Evolutionary conservation across 2,888 invertebrate genomes (phyloP).

Genomic region (Lymantria monacha): DNA sequence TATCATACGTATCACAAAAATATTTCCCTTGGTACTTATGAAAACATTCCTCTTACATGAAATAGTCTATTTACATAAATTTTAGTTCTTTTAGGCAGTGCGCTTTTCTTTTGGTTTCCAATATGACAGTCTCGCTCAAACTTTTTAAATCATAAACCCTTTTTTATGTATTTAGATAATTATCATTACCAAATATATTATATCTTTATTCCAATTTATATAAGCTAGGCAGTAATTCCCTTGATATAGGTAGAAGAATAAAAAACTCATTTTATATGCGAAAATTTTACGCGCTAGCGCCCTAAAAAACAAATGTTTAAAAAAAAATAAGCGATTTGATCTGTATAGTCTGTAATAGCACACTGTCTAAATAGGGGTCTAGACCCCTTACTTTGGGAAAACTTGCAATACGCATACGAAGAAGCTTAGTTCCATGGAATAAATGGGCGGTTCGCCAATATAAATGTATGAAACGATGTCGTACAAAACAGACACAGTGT

Average conservation of each 20-base stretch:
- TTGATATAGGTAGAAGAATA: too few relatives aligned
- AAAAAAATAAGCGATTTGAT: too few relatives aligned
- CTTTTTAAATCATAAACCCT: not conserved
- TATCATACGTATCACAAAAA: conserved; percentile 10
- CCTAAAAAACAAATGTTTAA: too few relatives aligned
- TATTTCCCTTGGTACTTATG: conserved; percentile 11
- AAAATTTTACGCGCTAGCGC: too few relatives aligned
- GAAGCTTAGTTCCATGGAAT: conserved; percentile 12
- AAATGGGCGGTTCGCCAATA: conserved; percentile 21
- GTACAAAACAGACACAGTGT: conserved; percentile 20
- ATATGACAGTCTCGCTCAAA: not conserved
- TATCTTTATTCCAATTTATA: too few relatives aligned
- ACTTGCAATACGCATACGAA: conserved; percentile 31
- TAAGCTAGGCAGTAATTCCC: too few relatives aligned
- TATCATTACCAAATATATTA: too few relatives aligned
- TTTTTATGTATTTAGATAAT: too few relatives aligned
- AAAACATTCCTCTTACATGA: conserved; percentile 17
- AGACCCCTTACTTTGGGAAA: not conserved
- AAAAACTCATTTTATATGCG: too few relatives aligned
- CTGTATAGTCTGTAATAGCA: too few relatives aligned
- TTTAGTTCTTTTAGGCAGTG: conserved; percentile 19
- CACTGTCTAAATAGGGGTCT: not conserved
- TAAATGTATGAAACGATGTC: conserved; percentile 22
- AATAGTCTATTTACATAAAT: conserved; percentile 31
- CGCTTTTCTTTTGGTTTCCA: conserved; percentile 10